Conservation (phyloP, 2,797 vertebrate species). For the Pangasius djambal region DNA sequence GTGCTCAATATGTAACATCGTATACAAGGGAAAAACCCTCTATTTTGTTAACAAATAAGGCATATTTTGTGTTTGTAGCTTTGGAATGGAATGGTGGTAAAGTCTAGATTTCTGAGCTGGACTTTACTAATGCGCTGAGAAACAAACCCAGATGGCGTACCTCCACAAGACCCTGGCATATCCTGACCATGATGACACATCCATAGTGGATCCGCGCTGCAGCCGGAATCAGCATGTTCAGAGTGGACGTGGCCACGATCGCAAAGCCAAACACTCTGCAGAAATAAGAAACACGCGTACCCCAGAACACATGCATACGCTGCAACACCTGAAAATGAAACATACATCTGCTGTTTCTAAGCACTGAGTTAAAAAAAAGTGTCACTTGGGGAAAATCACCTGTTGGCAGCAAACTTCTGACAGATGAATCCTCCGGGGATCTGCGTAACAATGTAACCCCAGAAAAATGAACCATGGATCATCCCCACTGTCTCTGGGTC, state of each 20-base stretch:
- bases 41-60: neutral
- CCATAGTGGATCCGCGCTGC: constrained; percentile 90
- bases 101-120: neutral
- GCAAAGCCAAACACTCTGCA: constrained; percentile 90
- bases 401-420: constrained; percentile 87
- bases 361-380: neutral
- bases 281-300: constrained; percentile 26
- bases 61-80: neutral
- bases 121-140: constrained; percentile 1
- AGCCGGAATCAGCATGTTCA: constrained; percentile 91
- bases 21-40: neutral
- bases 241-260: constrained; percentile 88
- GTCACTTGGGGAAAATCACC: constrained; percentile 65
- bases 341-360: neutral
- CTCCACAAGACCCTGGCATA: constrained; percentile 92
- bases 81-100: neutral
- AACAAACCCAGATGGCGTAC: constrained; percentile 66
- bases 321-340: neutral
- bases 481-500: constrained; percentile 94
- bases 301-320: neutral
- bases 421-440: constrained; percentile 94
- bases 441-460: constrained; percentile 95
- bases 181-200: constrained; percentile 90
- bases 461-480: constrained; percentile 94
- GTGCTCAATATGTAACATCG: neutral